Evolutionary conservation across 2,797 vertebrate species (phyloP), one percentile per base, ranked within the genome.

Genomic region (Petrocephalus schoutedeni): DNA sequence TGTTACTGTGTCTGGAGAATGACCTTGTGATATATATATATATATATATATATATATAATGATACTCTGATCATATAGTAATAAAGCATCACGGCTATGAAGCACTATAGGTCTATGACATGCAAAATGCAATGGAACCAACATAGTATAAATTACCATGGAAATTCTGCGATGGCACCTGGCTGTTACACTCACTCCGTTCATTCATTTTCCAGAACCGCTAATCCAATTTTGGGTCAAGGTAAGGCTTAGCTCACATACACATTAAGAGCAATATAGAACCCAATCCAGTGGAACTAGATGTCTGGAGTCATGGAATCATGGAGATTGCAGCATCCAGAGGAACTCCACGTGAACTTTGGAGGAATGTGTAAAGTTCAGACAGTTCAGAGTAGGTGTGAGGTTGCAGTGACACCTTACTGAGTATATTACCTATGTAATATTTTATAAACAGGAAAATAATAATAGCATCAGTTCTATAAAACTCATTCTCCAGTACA

Each of bases 201-300:
- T 49, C 74, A 80, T 80, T 49, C 19, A 80, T 80, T 45, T 80
- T 49, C 74, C 3, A 45, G 74, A 80, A 80, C 36, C 41, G 74
- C 74, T 80, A 80, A 80, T 80, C 74, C 74, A 80, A 80, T 80
- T 80, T 80, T 80, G 74, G 74, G 74, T 80, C 74, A 80, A 80
- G 74, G 74, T 80, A 41, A 80, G 74, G 74, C 74, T 85, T 53
- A 54, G 51, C 53, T 85, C 53, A 85, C 82, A 56, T 23, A 85
- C 51, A 56, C 82, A 85, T 51, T 6, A 57, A 80, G 45, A 45
- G 41, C 41, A 49, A 80, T 49, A 80, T 80, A 80, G 74, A 80
- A 85, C 82, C 49, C 49, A 53, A 23, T 85, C 53, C 53, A 56
- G 49, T 85, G 49, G 53, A 85, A 53, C 82, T 85, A 16, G 41